phyloP scores from a whole-genome alignment of 2,888 invertebrate species.

The Drosophila borealis region DNA sequence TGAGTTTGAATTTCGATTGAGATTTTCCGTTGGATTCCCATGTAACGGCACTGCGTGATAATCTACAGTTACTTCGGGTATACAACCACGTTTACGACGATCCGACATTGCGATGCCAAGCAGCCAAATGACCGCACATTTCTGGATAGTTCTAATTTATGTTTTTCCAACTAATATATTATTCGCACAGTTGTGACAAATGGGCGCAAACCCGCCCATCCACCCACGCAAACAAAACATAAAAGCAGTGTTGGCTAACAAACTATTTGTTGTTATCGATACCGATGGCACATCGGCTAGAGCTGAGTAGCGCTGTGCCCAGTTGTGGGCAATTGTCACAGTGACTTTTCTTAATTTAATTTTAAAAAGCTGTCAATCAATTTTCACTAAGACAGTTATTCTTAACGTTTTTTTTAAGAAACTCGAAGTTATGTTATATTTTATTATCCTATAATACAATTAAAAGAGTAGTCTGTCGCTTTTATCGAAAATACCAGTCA shows the following conservation, averaged over 20 bases:
- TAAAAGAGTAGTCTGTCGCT: not conserved
- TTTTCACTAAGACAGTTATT: slow-evolving; percentile 3
- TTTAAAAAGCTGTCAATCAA: not conserved
- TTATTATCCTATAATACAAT: not conserved
- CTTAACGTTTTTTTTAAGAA: not conserved
- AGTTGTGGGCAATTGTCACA: not conserved
- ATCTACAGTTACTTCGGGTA: slow-evolving; percentile 53
- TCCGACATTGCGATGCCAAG: slow-evolving; percentile 55
- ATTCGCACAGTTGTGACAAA: slow-evolving; percentile 71
- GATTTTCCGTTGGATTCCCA: slow-evolving; percentile 34
- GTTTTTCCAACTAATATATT: slow-evolving; percentile 57
- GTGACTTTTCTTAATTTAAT: slow-evolving; percentile 2
- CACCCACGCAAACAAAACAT: slow-evolving; percentile 42
- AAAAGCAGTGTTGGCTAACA: slow-evolving; percentile 42
- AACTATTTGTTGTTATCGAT: slow-evolving; percentile 25
- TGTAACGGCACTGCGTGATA: slow-evolving; percentile 61
- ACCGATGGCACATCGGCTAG: not conserved
- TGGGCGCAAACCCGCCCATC: slow-evolving; percentile 34
- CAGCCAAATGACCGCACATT: slow-evolving; percentile 44
- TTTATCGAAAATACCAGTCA: slow-evolving; percentile 17
- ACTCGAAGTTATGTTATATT: not conserved
- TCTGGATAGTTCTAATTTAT: slow-evolving; percentile 30
- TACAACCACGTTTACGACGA: slow-evolving; percentile 45
- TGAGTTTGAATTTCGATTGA: slow-evolving; percentile 45
- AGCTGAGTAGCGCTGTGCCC: not conserved